These are phyloP conservation scores for Lycocerus yunnanus DNA, from an alignment of 2,888 invertebrate genomes.

Conservation along the genomic window DNA sequence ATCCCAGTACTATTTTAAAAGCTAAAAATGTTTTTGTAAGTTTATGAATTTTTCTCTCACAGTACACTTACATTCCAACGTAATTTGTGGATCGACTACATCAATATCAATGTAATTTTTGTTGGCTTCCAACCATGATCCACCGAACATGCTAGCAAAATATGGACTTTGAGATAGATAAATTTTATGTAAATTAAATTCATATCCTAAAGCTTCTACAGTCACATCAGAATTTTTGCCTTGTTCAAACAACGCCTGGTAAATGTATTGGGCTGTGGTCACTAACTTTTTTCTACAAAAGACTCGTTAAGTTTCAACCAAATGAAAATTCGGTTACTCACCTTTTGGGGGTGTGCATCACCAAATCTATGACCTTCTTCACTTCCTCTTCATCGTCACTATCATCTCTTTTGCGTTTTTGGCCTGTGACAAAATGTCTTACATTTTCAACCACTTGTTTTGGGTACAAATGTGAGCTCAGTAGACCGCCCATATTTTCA, in stretches of 20 bases:
- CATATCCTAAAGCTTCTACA: conserved; percentile 70
- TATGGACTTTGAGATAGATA: conserved; percentile 82
- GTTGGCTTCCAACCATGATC: conserved; percentile 74
- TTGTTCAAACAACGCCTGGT: conserved; percentile 74
- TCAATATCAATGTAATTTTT: conserved; percentile 69
- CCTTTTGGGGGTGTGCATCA: conserved; percentile 68
- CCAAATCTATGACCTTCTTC: conserved; percentile 60
- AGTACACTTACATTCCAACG: conserved; percentile 62
- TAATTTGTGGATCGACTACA: conserved; percentile 73
- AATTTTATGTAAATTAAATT: conserved; percentile 77
- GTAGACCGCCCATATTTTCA: conserved; percentile 55
- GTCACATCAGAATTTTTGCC: conserved; percentile 77
- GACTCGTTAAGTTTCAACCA: not conserved
- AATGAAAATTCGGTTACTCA: conserved; percentile 42
- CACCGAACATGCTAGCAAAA: conserved; percentile 81
- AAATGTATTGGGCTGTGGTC: conserved; percentile 78
- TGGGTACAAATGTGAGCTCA: conserved; percentile 51
- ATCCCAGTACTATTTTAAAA: conserved; percentile 72
- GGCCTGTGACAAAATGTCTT: conserved; percentile 55
- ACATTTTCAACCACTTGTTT: conserved; percentile 54
- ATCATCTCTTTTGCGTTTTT: conserved; percentile 63
- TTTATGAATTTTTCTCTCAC: not conserved
- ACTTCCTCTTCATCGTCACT: conserved; percentile 58
- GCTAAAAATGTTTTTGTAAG: conserved; percentile 57
- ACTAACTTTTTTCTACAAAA: conserved; percentile 64